A percentile compares a stretch with the other conserved stretches of the same genome.
phyloP scores from a whole-genome alignment of 2,888 invertebrate species.

The Acrobasis repandana region DNA sequence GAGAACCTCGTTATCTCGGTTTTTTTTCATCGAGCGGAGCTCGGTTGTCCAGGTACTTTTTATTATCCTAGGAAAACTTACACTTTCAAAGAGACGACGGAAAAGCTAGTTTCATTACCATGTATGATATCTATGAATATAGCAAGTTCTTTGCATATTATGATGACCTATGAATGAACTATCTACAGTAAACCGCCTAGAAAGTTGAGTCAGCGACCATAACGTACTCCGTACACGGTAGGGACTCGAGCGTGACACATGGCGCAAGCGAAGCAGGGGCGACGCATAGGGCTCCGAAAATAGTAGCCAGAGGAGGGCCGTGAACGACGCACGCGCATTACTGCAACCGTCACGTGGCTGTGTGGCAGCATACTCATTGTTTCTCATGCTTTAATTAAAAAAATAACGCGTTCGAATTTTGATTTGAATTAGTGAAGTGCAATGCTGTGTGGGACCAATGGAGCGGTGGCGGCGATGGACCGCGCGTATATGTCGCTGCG shows the following conservation, averaged over 20 bases:
- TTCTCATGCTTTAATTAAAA: slow-evolving; percentile 34
- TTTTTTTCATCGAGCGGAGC: no score
- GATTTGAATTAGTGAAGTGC: slow-evolving; percentile 35
- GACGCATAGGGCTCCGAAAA: slow-evolving; percentile 55
- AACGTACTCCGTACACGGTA: slow-evolving; percentile 19
- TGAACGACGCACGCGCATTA: slow-evolving; percentile 53
- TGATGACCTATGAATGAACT: slow-evolving; percentile 18
- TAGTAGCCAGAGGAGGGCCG: slow-evolving; percentile 52
- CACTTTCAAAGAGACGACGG: no score
- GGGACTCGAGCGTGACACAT: slow-evolving; percentile 19
- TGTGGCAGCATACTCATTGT: not conserved
- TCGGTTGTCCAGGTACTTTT: no score
- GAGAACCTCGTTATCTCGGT: no score
- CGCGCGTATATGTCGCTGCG: slow-evolving; percentile 80
- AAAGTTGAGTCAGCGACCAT: slow-evolving; percentile 26
- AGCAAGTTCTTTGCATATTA: not conserved
- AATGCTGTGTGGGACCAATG: slow-evolving; percentile 74
- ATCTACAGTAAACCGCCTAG: slow-evolving; percentile 13
- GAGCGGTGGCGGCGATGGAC: slow-evolving; percentile 76
- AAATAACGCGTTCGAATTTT: slow-evolving; percentile 32
- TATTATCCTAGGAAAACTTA: no score
- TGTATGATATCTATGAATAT: not conserved
- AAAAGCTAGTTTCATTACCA: no score
- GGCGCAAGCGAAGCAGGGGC: slow-evolving; percentile 20
- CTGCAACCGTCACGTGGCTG: slow-evolving; percentile 41